phyloP scores from a whole-genome alignment of 2,888 invertebrate genomes.

The Portevinia maculata region DNA sequence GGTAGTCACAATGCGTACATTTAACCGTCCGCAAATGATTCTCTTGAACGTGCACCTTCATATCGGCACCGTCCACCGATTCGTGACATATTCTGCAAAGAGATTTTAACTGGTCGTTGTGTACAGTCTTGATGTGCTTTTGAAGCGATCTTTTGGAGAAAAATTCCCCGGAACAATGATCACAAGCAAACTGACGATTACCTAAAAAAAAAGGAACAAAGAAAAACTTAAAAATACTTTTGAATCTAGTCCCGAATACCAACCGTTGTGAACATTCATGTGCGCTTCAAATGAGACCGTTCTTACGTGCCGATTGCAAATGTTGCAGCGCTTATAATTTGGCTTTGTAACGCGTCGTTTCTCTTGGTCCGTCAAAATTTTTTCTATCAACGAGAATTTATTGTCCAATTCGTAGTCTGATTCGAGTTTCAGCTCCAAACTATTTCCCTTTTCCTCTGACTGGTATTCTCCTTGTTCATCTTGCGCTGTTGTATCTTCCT shows the following conservation, averaged over 20 bases:
- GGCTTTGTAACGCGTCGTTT: conserved; percentile 34
- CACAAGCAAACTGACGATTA: conserved; percentile 53
- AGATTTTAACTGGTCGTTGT: conserved; percentile 34
- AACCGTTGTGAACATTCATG: conserved; percentile 65
- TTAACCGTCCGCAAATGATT: conserved; percentile 58
- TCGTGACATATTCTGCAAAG: conserved; percentile 68
- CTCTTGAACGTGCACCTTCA: conserved; percentile 56
- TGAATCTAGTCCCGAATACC: no score
- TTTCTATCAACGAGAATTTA: conserved; percentile 46
- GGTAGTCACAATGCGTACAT: conserved; percentile 66
- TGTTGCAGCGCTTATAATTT: conserved; percentile 41
- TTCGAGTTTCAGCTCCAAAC: conserved; percentile 13
- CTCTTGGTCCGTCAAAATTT: conserved; percentile 52
- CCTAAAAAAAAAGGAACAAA: conserved; percentile 40
- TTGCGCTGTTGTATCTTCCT: conserved; percentile 4
- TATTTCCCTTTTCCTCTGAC: conserved; percentile 13
- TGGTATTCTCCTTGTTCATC: conserved; percentile 33
- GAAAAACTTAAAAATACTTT: no score
- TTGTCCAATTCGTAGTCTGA: conserved; percentile 13
- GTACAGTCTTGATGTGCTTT: conserved; percentile 39
- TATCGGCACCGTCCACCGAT: conserved; percentile 24
- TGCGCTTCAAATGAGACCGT: conserved; percentile 39
- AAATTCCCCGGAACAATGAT: conserved; percentile 49
- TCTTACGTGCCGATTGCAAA: conserved; percentile 50
- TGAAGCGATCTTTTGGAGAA: conserved; percentile 57